Evolutionary conservation across 2,797 vertebrate species (phyloP).

Genomic region (Natrix natrix): DNA sequence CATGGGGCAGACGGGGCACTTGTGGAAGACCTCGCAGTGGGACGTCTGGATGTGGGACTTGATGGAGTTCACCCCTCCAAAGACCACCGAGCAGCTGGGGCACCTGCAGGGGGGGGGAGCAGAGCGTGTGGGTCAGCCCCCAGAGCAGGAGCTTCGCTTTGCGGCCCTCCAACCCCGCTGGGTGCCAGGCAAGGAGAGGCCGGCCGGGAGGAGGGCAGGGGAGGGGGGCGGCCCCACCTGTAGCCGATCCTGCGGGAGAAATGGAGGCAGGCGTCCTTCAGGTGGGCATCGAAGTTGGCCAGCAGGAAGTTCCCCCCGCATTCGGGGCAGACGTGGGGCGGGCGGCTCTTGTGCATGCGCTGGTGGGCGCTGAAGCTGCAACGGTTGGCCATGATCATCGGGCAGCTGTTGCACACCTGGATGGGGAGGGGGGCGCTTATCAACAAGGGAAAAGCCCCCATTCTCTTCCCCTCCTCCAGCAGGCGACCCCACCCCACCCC

Average conservation of each 20-base stretch:
- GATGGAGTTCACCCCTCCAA: slow-evolving; percentile 91
- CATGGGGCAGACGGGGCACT: slow-evolving; percentile 97
- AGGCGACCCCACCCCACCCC: too few species aligned
- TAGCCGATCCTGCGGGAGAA: slow-evolving; percentile 92
- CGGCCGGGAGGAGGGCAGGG: rapidly evolving
- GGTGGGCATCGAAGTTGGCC: slow-evolving; percentile 79
- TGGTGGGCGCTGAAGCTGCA: slow-evolving; percentile 89
- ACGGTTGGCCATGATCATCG: slow-evolving; percentile 90
- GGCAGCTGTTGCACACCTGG: slow-evolving; percentile 85
- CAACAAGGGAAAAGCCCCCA: too few species aligned
- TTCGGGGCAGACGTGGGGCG: slow-evolving; percentile 90
- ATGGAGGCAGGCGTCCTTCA: slow-evolving; percentile 87
- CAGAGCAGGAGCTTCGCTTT: too few species aligned
- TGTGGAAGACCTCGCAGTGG: slow-evolving; percentile 96
- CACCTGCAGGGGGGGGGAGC: slow-evolving; percentile 74
- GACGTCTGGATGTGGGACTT: slow-evolving; percentile 95
- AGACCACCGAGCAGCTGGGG: slow-evolving; percentile 92
- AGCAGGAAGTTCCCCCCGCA: slow-evolving; percentile 84
- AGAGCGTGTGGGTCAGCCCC: too few species aligned
- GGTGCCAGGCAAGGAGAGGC: neutral
- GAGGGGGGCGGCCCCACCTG: slow-evolving; percentile 72
- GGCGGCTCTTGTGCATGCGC: slow-evolving; percentile 83
- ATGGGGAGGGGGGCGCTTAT: rapidly evolving
- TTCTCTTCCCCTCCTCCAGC: neutral
- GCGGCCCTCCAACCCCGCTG: too few species aligned